Base-by-base conservation (phyloP, 1,140 invertebrate genomes). In the Psilanteris sp. region DNA sequence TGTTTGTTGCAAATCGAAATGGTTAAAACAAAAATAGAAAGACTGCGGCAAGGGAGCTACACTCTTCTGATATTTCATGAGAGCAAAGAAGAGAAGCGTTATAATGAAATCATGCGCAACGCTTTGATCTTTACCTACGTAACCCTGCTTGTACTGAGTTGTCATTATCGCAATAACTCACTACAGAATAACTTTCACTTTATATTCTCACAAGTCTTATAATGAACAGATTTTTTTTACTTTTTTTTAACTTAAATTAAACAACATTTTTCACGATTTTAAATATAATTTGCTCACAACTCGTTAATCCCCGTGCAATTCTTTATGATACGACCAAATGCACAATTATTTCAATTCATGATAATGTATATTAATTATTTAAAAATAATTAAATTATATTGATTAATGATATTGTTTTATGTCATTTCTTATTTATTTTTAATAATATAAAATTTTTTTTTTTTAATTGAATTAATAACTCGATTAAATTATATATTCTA, bases 51-150 rank as follows among this genome's bases (percentile, higher is more conserved):
- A 67, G 29, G 43, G 52, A 34, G 55, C 72, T 78, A 64, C 78
- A 86, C 82, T 86, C 83, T 87, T 87, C 84, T 88, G 84, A 88
- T 87, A 88, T 87, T 86, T 86, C 82, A 85, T 82, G 81, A 79
- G 75, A 86, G 81, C 79, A 83, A 80, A 84, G 81, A 81, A 87
- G 83, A 84, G 81, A 80, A 83, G 81, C 81, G 83, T 83, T 80
- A 78, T 88, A 88, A 88, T 88, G 85, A 87, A 87, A 87, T 88
- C 83, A 88, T 87, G 83, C 83, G 79, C 81, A 81, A 74, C 77
- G 79, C 87, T 88, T 88, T 88, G 87, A 88, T 88, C 87, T 87
- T 84, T 74, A 78, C 64, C 74, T 71, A 52, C 68, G 74, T 66
- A 67, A 75, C 77, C 59, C 41, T 39, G 48, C 46, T 41, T 68